A percentile compares a stretch with the other conserved stretches of the same genome.
These are phyloP conservation scores for Cromileptes altivelis DNA, from an alignment of 2,113 vertebrate species.

Conservation along the genomic window DNA sequence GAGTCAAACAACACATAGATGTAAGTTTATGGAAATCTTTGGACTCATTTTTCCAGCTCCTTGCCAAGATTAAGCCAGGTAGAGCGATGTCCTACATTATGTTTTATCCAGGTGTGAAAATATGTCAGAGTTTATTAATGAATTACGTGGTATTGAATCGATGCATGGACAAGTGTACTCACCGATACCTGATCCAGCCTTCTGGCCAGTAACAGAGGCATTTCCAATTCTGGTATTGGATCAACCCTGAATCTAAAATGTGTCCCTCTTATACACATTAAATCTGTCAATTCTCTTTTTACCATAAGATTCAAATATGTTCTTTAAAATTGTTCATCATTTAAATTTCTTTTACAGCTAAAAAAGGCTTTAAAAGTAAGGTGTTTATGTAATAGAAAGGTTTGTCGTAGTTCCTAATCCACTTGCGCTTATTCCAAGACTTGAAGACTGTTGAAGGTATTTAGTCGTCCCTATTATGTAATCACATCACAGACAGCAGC, in stretches of 20 bases:
- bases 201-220: too few species aligned
- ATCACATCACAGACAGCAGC: slow-evolving; percentile 13
- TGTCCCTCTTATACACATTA: neutral
- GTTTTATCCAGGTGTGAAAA: too few species aligned
- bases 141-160: too few species aligned
- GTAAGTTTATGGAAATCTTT: too few species aligned
- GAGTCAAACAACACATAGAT: too few species aligned
- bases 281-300: neutral
- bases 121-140: too few species aligned
- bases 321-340: neutral
- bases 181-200: too few species aligned
- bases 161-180: too few species aligned
- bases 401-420: slow-evolving; percentile 40
- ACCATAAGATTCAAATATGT: neutral
- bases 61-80: too few species aligned
- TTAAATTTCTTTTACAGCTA: neutral
- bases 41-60: too few species aligned
- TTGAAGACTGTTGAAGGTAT: slow-evolving; percentile 1
- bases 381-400: neutral
- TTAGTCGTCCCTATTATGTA: slow-evolving; percentile 47
- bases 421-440: slow-evolving; percentile 44
- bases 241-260: neutral
- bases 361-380: neutral
- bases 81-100: too few species aligned
- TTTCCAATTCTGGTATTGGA: too few species aligned